phyloP scores from a whole-genome alignment of 2,113 vertebrate genomes.

The Limnothrissa miodon region DNA sequence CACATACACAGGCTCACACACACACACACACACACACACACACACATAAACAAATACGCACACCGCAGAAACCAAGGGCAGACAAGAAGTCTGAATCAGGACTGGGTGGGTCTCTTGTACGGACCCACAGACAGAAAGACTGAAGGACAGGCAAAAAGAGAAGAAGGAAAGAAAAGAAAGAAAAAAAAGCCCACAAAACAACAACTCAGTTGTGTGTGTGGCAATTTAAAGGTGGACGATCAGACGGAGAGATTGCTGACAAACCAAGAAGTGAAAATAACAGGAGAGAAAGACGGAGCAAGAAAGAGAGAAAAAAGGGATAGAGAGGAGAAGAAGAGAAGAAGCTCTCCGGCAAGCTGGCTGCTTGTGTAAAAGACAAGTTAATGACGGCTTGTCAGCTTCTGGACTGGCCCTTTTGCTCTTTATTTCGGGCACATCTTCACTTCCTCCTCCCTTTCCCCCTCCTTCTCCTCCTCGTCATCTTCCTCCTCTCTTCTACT shows the following conservation, averaged over 20 bases:
- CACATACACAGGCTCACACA: no score
- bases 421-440: not conserved
- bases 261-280: not conserved
- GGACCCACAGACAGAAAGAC: slow-evolving; percentile 36
- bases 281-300: not conserved
- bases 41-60: no score
- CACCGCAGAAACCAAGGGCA: slow-evolving; percentile 62
- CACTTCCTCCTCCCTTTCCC: not conserved
- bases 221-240: not conserved
- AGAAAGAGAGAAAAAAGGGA: not conserved
- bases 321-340: not conserved
- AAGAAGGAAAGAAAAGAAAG: not conserved
- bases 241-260: not conserved
- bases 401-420: not conserved
- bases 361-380: not conserved
- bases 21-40: no score
- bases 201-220: not conserved
- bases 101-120: slow-evolving; percentile 58
- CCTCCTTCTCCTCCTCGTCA: not conserved
- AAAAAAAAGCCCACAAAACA: not conserved
- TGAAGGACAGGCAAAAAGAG: not conserved
- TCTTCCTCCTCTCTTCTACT: no score
- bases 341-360: not conserved
- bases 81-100: slow-evolving; percentile 66
- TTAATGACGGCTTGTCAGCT: not conserved